Base-by-base conservation (phyloP, 2,888 invertebrate genomes). In the Fragum whitleyi region DNA sequence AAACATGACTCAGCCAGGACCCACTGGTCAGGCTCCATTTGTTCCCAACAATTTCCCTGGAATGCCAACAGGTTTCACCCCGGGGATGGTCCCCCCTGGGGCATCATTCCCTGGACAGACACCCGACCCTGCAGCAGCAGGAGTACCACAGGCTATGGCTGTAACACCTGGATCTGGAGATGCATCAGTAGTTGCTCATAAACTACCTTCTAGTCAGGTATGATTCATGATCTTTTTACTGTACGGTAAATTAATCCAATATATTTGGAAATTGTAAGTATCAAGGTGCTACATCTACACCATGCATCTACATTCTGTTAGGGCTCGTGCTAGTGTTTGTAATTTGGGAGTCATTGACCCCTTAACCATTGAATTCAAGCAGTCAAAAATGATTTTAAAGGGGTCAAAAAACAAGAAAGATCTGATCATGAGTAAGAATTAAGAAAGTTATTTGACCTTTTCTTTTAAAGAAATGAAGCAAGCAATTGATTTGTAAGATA, bases 41-140 rank as follows among this genome's bases (percentile, higher is more conserved):
- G 71, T 77, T 73, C 74, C 65, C 29, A 51, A 47, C 42, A 80
- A 68, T 51, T 82, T 62, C 21, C 82, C 79, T 62, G 86, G 86
- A 5, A 81, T 87, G 79, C 90, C 89, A 23, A 89, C 83, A 65
- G 89, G 90, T 16, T 90, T 91, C 75, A 89, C 86, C 61, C 91
- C 90, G 9, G 83, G 78, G 59, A 86, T 90, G 88, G 85, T 91
- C 70, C 91, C 92, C 23, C 90, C 90, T 47, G 89, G 89, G 1
- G 87, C 90, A 61, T 55, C 61, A 19, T 79, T 83, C 14, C 77
- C 76, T 6, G 76, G 72, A 51, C 84, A 82, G 75, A 69, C 69
- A 28, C 29, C 16, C 5, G 62, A 62, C 32, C 39, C 62, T 9
- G 62, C 36, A 36, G 39, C n/a, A n/a, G 36, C 62, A 21, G n/a